A percentile compares a stretch with the other conserved stretches of the same genome.
These are phyloP conservation scores for Phylloscopus trochiloides DNA, from an alignment of 2,113 vertebrate species.

Conservation along the genomic window DNA sequence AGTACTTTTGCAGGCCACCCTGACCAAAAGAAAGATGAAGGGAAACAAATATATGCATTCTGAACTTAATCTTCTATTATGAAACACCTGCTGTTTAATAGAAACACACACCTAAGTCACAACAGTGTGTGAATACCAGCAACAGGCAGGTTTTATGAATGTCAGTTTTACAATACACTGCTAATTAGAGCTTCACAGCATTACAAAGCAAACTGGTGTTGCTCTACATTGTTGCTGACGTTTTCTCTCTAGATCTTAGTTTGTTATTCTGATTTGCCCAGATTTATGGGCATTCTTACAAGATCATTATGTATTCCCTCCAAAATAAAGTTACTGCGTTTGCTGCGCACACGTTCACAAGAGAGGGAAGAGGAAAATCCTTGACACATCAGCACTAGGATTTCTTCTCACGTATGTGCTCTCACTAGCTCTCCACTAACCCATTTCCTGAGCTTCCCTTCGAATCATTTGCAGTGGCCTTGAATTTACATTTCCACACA, in stretches of 20 bases:
- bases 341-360: accelerated
- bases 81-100: not conserved
- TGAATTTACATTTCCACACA: not conserved
- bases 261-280: not conserved
- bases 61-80: not conserved
- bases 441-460: not conserved
- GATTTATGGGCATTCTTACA: not conserved
- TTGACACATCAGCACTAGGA: not conserved
- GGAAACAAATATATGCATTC: not conserved
- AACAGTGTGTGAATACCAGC: not conserved
- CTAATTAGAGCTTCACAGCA: slow-evolving; percentile 2
- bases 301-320: not conserved
- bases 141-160: not conserved
- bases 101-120: not conserved
- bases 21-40: not conserved
- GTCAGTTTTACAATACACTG: not conserved
- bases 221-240: not conserved
- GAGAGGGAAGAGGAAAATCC: not conserved
- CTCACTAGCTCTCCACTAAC: not conserved
- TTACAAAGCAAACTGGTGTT: not conserved
- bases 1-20: not conserved
- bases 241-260: not conserved
- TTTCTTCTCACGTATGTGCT: not conserved
- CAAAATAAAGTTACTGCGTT: not conserved
- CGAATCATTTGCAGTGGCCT: not conserved